Conservation (phyloP, 2,888 invertebrate genomes). For the Charanyca ferruginea region DNA sequence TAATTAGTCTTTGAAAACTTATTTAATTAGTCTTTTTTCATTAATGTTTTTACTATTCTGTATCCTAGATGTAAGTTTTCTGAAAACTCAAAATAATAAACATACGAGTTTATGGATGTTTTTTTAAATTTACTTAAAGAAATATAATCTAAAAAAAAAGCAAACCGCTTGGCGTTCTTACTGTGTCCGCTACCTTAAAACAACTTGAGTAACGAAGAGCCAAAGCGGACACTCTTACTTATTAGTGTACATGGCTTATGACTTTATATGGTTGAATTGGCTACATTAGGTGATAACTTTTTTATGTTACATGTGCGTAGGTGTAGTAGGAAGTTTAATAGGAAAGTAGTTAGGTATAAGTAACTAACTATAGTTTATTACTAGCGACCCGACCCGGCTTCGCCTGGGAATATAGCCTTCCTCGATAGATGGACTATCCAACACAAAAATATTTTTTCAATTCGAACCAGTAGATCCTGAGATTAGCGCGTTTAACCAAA, state of each 20-base stretch:
- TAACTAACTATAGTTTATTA: conserved; percentile 3
- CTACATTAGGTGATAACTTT: conserved; percentile 42
- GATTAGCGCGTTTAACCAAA: no score
- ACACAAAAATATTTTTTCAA: no score
- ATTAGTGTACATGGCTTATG: conserved; percentile 53
- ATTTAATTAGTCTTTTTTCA: no score
- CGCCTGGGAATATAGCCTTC: no score
- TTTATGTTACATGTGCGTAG: conserved; percentile 11
- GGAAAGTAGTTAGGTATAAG: conserved; percentile 13
- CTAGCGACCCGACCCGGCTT: no score
- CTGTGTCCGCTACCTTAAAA: conserved; percentile 13
- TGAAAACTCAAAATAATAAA: no score
- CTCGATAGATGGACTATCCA: no score
- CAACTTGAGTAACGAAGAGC: conserved; percentile 46
- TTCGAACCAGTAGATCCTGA: no score
- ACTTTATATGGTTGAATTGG: conserved; percentile 34
- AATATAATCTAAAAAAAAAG: not conserved
- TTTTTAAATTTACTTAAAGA: not conserved
- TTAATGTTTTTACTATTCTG: no score
- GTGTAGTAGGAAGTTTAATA: conserved; percentile 9
- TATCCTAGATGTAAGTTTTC: no score
- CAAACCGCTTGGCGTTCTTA: not conserved
- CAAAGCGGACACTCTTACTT: conserved; percentile 40
- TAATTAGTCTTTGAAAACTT: no score
- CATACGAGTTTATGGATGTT: no score